Percentiles rank a stretch among this genome's conserved stretches.
Conservation (phyloP, 2,888 invertebrate species). For the Sinelater perroti region DNA sequence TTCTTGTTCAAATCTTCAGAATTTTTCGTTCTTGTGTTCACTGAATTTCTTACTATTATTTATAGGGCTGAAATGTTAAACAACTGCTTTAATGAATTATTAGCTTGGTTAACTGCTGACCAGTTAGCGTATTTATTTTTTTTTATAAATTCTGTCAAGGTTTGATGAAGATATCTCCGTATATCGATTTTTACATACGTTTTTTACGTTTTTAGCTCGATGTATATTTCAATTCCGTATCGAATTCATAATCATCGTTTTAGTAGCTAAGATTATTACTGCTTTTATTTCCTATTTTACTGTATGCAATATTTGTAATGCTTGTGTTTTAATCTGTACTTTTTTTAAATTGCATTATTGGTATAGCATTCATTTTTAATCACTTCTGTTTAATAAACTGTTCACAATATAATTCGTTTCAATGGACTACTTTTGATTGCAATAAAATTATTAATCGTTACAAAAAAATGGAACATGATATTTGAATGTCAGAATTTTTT, state of each 20-base stretch:
- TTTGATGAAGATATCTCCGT: too few species aligned
- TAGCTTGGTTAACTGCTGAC: too few species aligned
- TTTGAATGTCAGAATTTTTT: not conserved
- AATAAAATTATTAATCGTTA: too few species aligned
- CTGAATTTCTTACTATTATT: too few species aligned
- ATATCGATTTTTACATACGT: not conserved
- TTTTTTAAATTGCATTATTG: constrained; percentile 1
- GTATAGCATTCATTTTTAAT: not conserved
- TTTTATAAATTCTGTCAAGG: too few species aligned
- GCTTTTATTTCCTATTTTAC: constrained; percentile 4
- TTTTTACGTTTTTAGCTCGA: not conserved
- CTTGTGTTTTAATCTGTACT: constrained; percentile 8
- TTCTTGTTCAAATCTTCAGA: too few species aligned
- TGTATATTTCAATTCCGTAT: constrained; percentile 1
- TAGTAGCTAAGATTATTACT: not conserved
- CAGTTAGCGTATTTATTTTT: too few species aligned
- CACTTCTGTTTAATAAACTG: constrained; percentile 14
- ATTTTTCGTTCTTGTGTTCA: too few species aligned
- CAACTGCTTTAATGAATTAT: too few species aligned
- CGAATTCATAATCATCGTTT: not conserved
- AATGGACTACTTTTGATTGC: too few species aligned
- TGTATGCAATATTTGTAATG: constrained; percentile 2
- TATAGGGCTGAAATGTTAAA: too few species aligned
- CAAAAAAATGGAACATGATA: not conserved
- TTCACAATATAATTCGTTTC: not conserved